These are phyloP conservation scores for Cydia strobilella DNA, from an alignment of 1,140 invertebrate species.

Conservation along the genomic window DNA sequence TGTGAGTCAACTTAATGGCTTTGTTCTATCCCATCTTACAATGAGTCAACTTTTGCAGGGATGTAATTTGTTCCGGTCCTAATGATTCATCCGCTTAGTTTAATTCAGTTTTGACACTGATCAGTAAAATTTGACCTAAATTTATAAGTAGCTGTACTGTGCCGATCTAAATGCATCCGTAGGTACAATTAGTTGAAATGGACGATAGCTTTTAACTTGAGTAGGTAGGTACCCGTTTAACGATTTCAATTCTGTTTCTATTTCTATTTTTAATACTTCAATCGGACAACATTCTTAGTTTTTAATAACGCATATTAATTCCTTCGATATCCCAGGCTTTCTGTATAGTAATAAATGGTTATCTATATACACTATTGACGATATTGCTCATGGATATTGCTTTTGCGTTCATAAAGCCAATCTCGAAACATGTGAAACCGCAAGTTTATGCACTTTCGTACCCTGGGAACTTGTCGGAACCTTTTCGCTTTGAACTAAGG, in stretches of 20 bases:
- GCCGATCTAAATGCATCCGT: neutral
- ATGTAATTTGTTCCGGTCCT: slow-evolving; percentile 8
- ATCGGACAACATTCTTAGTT: neutral
- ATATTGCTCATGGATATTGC: slow-evolving; percentile 1
- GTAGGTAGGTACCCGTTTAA: neutral
- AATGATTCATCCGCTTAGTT: slow-evolving; percentile 6
- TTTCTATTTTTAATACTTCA: slow-evolving; percentile 17
- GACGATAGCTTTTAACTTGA: slow-evolving; percentile 18
- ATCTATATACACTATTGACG: neutral
- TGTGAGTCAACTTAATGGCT: neutral
- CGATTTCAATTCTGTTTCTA: neutral
- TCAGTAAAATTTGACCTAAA: neutral
- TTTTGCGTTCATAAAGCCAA: neutral
- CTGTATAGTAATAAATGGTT: neutral
- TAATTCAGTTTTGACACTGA: neutral
- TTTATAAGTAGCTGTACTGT: neutral
- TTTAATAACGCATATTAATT: neutral
- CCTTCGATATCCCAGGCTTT: neutral
- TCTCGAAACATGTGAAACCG: slow-evolving; percentile 1
- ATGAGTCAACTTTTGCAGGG: slow-evolving; percentile 23
- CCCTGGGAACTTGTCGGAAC: neutral
- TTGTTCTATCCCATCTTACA: neutral
- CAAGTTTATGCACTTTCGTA: slow-evolving; percentile 14
- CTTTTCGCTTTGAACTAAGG: slow-evolving; percentile 2
- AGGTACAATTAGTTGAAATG: slow-evolving; percentile 21